Conservation (phyloP, 2,113 vertebrate genomes). For the Cheilinus undulatus region DNA sequence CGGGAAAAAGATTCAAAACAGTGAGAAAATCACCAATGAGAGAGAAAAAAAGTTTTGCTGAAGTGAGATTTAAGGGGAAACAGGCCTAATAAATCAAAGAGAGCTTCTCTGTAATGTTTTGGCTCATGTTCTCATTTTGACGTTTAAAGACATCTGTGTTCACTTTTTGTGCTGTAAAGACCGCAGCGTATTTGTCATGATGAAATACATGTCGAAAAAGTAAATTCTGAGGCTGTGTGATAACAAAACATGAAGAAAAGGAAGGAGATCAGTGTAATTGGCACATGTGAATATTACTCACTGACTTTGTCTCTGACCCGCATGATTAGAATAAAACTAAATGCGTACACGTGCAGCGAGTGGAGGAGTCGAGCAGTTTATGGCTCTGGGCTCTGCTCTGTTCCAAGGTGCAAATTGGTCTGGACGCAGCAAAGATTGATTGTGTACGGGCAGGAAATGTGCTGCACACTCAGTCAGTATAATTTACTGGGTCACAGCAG, state of each 20-base stretch:
- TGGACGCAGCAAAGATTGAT: constrained; percentile 60
- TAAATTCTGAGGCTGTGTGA: constrained; percentile 31
- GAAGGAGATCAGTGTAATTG: constrained; percentile 52
- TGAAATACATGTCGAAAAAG: constrained; percentile 28
- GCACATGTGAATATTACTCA: constrained; percentile 50
- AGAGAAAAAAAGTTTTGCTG: constrained; percentile 34
- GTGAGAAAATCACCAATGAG: constrained; percentile 24
- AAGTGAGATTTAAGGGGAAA: constrained; percentile 62
- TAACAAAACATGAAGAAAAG: constrained; percentile 56
- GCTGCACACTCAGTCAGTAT: constrained; percentile 21
- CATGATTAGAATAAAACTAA: constrained; percentile 66
- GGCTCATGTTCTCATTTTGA: constrained; percentile 40
- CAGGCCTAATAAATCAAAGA: constrained; percentile 60
- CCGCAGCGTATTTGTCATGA: constrained; percentile 44
- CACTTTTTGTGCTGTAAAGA: constrained; percentile 44
- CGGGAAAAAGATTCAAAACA: constrained; percentile 49
- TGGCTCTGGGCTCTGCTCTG: constrained; percentile 43
- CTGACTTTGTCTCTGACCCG: constrained; percentile 61
- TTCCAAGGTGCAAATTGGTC: constrained; percentile 65
- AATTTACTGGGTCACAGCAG: constrained; percentile 51
- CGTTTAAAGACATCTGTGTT: constrained; percentile 61
- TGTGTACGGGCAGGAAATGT: constrained; percentile 44
- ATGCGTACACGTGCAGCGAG: constrained; percentile 41
- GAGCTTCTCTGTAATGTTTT: constrained; percentile 49
- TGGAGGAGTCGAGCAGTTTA: constrained; percentile 39